phyloP scores from a whole-genome alignment of 2,797 vertebrate genomes.

The Esox masquinongy region DNA sequence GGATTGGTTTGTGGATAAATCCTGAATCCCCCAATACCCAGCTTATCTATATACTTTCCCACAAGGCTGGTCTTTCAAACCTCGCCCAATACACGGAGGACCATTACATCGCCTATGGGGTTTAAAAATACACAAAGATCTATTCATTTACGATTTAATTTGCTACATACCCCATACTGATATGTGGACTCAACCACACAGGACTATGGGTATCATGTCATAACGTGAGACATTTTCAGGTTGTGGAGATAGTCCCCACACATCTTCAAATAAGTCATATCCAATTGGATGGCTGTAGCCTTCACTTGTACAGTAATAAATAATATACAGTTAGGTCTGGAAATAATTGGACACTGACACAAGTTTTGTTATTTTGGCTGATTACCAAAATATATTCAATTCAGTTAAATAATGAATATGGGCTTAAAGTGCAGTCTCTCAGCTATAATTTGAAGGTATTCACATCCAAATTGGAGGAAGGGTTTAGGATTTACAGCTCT shows the following conservation, averaged over 20 bases:
- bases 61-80: neutral
- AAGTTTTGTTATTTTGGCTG: no score
- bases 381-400: no score
- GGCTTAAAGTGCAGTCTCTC: no score
- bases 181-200: slow-evolving; percentile 8
- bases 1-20: neutral
- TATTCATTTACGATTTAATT: slow-evolving; percentile 49
- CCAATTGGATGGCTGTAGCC: neutral
- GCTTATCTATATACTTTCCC: neutral
- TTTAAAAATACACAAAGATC: slow-evolving; percentile 47
- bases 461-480: no score
- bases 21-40: neutral
- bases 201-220: slow-evolving; percentile 37
- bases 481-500: no score
- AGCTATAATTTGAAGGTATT: no score
- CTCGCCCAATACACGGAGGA: neutral
- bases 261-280: slow-evolving; percentile 22
- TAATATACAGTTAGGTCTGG: neutral
- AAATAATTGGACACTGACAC: no score
- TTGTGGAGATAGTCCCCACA: slow-evolving; percentile 31
- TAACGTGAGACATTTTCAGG: slow-evolving; percentile 49
- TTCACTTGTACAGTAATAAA: slow-evolving; percentile 8
- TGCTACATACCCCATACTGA: slow-evolving; percentile 42
- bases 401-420: no score
- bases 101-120: neutral